Percentiles rank a stretch among this genome's conserved stretches.
These are phyloP conservation scores for Enteromius viviparus DNA, from an alignment of 2,797 vertebrate genomes.

Conservation along the genomic window DNA sequence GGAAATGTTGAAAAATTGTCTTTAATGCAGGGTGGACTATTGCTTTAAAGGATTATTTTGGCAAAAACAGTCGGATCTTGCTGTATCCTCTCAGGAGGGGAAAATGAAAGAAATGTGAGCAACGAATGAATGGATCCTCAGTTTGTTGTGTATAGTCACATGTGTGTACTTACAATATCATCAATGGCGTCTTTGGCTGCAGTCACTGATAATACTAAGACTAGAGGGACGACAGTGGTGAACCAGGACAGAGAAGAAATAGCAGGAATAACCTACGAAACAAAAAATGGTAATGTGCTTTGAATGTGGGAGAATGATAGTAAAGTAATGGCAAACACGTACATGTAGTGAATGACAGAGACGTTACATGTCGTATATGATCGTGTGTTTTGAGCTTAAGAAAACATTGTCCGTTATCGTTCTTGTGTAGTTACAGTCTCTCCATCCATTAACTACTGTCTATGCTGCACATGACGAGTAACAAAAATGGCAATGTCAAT, in stretches of 20 bases:
- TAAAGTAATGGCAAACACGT: not conserved
- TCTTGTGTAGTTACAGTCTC: not conserved
- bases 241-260: slow-evolving; percentile 91
- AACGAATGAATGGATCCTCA: not conserved
- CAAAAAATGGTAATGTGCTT: not conserved
- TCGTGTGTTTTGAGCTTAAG: not conserved
- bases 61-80: not conserved
- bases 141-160: slow-evolving; percentile 1
- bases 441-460: not conserved
- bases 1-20: not conserved
- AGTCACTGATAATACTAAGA: slow-evolving; percentile 88
- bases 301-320: not conserved
- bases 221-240: slow-evolving; percentile 90
- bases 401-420: not conserved
- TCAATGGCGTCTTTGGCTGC: slow-evolving; percentile 93
- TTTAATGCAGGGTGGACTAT: not conserved
- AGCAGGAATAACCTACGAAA: slow-evolving; percentile 80
- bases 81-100: not conserved
- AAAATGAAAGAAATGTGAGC: not conserved
- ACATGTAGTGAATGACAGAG: not conserved
- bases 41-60: not conserved
- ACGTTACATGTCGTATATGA: not conserved
- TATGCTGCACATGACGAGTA: not conserved
- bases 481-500: not conserved
- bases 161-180: slow-evolving; percentile 83